Conservation (phyloP, 2,888 invertebrate species). For the Cremastinae sp. region DNA sequence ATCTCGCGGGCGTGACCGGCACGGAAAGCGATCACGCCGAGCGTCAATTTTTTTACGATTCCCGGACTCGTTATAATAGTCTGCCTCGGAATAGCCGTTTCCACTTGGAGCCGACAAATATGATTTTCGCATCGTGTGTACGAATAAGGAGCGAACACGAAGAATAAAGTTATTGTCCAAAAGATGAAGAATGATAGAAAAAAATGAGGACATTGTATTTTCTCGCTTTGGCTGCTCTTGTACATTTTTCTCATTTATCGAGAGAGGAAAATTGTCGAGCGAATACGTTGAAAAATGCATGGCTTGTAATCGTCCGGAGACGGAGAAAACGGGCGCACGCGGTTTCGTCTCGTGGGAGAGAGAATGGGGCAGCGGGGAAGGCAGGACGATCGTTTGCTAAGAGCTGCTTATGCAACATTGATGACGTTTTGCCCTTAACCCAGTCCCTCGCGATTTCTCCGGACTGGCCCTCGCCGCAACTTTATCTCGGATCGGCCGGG, state of each 20-base stretch:
- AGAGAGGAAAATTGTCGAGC: conserved; percentile 33
- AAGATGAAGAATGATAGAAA: no score
- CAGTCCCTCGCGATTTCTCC: conserved; percentile 57
- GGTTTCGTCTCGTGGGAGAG: conserved; percentile 73
- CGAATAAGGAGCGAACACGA: background rate
- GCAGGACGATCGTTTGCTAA: conserved; percentile 78
- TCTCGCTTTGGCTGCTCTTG: conserved; percentile 3
- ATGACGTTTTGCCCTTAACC: conserved; percentile 68
- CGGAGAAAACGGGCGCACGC: conserved; percentile 68
- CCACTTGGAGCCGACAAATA: conserved; percentile 1
- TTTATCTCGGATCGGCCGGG: no score
- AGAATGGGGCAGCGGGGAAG: conserved; percentile 44
- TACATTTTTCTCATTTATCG: conserved; percentile 14
- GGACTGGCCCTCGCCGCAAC: conserved; percentile 53
- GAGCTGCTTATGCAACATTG: conserved; percentile 79
- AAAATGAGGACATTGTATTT: no score
- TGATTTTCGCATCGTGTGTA: background rate
- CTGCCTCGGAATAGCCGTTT: background rate
- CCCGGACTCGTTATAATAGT: conserved; percentile 19
- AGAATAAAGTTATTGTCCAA: background rate
- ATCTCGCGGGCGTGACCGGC: conserved; percentile 7
- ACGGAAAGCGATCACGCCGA: conserved; percentile 19
- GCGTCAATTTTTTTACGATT: conserved; percentile 31
- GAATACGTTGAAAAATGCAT: conserved; percentile 71
- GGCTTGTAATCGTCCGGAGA: conserved; percentile 75